Conservation (phyloP, 2,888 invertebrate species). For the Helicoverpa assulta region DNA sequence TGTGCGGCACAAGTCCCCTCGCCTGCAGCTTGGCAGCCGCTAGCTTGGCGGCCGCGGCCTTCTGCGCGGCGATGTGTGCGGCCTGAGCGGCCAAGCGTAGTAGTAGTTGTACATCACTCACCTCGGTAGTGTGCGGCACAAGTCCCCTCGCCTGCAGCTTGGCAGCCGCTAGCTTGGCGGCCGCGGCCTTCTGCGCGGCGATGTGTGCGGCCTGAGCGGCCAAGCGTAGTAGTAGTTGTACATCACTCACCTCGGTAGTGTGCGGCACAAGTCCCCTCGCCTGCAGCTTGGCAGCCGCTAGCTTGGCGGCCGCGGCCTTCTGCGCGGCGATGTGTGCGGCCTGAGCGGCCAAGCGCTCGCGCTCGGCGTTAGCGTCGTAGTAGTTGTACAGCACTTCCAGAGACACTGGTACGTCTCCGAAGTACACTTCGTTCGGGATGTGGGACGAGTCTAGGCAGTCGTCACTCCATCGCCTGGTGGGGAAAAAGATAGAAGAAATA, state of each 20-base stretch:
- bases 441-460: slow-evolving; percentile 88
- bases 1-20: slow-evolving; percentile 65
- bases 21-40: slow-evolving; percentile 80
- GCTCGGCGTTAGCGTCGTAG: slow-evolving; percentile 87
- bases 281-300: slow-evolving; percentile 79
- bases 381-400: slow-evolving; percentile 87
- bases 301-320: slow-evolving; percentile 85
- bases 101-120: slow-evolving; percentile 85
- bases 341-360: slow-evolving; percentile 83
- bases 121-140: slow-evolving; percentile 68
- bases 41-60: slow-evolving; percentile 84
- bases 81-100: slow-evolving; percentile 86
- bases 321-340: slow-evolving; percentile 87
- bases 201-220: slow-evolving; percentile 86
- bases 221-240: slow-evolving; percentile 88
- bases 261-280: slow-evolving; percentile 69
- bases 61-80: slow-evolving; percentile 86
- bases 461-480: slow-evolving; percentile 88
- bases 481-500: not conserved
- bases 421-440: slow-evolving; percentile 89
- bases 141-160: slow-evolving; percentile 75
- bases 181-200: slow-evolving; percentile 87
- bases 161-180: slow-evolving; percentile 81
- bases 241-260: slow-evolving; percentile 70
- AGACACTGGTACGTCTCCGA: slow-evolving; percentile 88